These are phyloP conservation scores for Drosophila pruinosa DNA, from an alignment of 1,140 invertebrate genomes.

Conservation along the genomic window DNA sequence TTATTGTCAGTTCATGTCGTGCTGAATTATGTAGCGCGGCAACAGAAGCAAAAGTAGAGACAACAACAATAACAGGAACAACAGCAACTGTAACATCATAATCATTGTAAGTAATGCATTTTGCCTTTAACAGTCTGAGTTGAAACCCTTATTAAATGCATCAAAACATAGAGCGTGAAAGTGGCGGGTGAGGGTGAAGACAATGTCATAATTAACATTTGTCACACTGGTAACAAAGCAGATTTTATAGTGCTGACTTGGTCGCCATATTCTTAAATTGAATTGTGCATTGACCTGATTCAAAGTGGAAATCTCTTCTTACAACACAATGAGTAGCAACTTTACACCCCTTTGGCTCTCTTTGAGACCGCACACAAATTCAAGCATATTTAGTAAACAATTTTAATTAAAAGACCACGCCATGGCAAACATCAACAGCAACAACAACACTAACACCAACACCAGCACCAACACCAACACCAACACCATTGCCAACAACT, in stretches of 20 bases:
- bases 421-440: constrained; percentile 24
- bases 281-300: constrained; percentile 75
- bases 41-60: constrained; percentile 24
- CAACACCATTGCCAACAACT: constrained; percentile 9
- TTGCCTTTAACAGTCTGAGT: constrained; percentile 47
- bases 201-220: constrained; percentile 73
- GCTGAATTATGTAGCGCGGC: constrained; percentile 79
- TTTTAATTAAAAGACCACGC: constrained; percentile 72
- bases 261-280: constrained; percentile 54
- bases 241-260: constrained; percentile 25
- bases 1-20: constrained; percentile 82
- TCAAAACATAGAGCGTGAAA: constrained; percentile 28
- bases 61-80: constrained; percentile 16
- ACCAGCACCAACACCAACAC: constrained; percentile 34
- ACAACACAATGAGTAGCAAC: constrained; percentile 8
- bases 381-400: constrained; percentile 78
- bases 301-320: constrained; percentile 9
- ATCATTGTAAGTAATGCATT: constrained; percentile 78
- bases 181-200: constrained; percentile 9
- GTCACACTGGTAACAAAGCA: constrained; percentile 64
- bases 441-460: constrained; percentile 18
- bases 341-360: not conserved
- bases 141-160: constrained; percentile 63
- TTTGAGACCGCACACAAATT: constrained; percentile 50
- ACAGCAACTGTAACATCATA: constrained; percentile 46